phyloP scores from a whole-genome alignment of 2,888 invertebrate genomes.

The Liopterus haemorrhoidalis region DNA sequence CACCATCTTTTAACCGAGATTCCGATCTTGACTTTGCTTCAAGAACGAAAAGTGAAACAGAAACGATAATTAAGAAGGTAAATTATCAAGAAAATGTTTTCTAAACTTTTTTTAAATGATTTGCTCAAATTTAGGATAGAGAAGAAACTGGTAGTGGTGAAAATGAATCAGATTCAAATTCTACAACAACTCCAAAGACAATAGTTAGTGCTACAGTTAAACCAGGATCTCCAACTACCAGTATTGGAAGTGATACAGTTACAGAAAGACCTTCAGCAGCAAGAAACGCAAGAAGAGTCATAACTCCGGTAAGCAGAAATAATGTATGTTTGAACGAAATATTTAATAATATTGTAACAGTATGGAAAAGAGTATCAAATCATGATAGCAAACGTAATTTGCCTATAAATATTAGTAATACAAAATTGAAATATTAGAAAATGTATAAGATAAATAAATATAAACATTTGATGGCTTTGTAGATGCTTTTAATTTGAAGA shows the following conservation, averaged over 20 bases:
- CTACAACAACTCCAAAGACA: slow-evolving; percentile 68
- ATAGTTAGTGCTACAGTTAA: slow-evolving; percentile 54
- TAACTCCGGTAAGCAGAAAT: slow-evolving; percentile 47
- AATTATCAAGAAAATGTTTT: neutral
- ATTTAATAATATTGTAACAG: neutral
- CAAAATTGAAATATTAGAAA: no score
- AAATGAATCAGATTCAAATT: slow-evolving; percentile 72
- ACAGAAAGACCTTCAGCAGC: slow-evolving; percentile 54
- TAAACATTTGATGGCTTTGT: no score
- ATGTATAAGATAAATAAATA: no score
- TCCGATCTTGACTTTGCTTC: slow-evolving; percentile 60
- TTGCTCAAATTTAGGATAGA: slow-evolving; percentile 42
- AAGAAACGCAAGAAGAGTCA: slow-evolving; percentile 47
- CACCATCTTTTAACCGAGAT: slow-evolving; percentile 63
- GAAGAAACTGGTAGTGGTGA: slow-evolving; percentile 61
- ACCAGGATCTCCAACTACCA: slow-evolving; percentile 49
- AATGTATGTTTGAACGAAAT: slow-evolving; percentile 2
- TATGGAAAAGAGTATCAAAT: slow-evolving; percentile 33
- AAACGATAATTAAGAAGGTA: slow-evolving; percentile 28
- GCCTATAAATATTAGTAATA: no score
- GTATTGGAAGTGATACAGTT: slow-evolving; percentile 47
- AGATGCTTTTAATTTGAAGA: no score
- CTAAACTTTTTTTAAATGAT: slow-evolving; percentile 21
- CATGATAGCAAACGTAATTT: neutral
- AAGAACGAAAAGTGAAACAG: slow-evolving; percentile 42